Percentiles rank a stretch among this genome's conserved stretches.
These are phyloP conservation scores for Hephaestus fuliginosus DNA, from an alignment of 2,797 vertebrate genomes.

Conservation along the genomic window DNA sequence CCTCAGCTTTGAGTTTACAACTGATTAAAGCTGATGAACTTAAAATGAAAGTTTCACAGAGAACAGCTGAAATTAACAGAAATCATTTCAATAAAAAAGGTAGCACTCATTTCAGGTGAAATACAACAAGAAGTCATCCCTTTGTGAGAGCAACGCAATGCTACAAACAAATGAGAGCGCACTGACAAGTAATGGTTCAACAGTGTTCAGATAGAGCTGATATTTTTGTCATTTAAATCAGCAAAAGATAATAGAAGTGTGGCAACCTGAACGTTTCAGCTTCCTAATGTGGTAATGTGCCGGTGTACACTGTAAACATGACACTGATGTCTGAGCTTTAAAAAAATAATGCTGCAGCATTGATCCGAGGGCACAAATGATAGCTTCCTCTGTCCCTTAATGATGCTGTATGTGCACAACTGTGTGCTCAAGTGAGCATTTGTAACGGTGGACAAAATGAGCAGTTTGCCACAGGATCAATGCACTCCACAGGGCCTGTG, in stretches of 20 bases:
- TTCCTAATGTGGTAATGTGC: neutral
- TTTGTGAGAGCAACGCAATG: neutral
- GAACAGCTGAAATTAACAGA: neutral
- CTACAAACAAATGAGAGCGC: neutral
- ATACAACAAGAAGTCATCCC: neutral
- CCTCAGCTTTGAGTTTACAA: neutral
- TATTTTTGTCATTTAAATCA: neutral
- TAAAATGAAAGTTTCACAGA: neutral
- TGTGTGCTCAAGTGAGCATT: neutral
- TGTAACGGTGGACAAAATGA: constrained; percentile 13
- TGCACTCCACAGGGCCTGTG: neutral
- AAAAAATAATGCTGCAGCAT: constrained; percentile 10
- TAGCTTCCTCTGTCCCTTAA: constrained; percentile 7
- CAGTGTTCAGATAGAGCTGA: neutral
- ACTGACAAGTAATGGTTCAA: neutral
- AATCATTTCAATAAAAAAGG: too few relatives aligned
- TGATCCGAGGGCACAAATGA: constrained; percentile 35
- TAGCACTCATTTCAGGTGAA: too few relatives aligned
- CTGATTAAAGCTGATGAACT: neutral
- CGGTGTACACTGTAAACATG: neutral
- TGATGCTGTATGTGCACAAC: neutral
- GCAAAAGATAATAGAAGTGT: neutral
- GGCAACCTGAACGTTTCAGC: neutral
- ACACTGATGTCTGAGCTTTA: neutral
- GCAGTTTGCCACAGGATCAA: constrained; percentile 7